Evolutionary conservation across 2,888 invertebrate species (phyloP).

Genomic region (Halocaridina rubra): DNA sequence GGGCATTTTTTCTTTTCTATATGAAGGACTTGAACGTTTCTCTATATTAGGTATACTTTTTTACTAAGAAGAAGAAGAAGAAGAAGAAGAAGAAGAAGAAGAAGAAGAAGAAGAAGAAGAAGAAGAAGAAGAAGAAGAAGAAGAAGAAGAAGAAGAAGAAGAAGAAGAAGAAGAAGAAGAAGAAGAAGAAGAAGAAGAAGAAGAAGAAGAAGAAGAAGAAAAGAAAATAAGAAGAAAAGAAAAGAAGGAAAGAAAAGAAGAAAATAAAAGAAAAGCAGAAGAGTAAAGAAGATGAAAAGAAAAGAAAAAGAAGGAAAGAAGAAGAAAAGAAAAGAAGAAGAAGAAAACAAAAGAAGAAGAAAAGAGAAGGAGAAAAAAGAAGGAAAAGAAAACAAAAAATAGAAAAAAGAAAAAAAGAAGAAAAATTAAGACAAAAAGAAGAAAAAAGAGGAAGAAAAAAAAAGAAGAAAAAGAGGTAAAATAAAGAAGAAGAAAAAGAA

Average conservation of each 20-base stretch:
- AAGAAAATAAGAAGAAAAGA: background rate
- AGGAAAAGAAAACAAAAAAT: too few species aligned
- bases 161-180: background rate
- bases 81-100: too few species aligned
- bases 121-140: too few species aligned
- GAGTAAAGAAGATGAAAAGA: background rate
- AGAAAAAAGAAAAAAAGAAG: too few species aligned
- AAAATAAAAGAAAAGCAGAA: background rate
- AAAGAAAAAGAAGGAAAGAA: background rate
- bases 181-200: conserved; percentile 1
- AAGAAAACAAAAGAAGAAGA: background rate
- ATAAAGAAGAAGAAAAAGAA: background rate
- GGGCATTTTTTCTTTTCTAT: background rate
- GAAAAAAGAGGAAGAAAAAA: background rate
- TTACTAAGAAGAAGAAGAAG: too few species aligned
- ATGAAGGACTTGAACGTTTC: too few species aligned
- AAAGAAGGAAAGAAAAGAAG: background rate
- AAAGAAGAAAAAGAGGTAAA: background rate
- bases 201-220: background rate
- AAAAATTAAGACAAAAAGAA: too few species aligned
- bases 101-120: too few species aligned
- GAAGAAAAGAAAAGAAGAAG: background rate
- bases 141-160: background rate
- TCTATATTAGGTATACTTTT: too few species aligned
- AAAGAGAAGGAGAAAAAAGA: background rate